phyloP scores from a whole-genome alignment of 2,797 vertebrate species.

The Esox lucius region DNA sequence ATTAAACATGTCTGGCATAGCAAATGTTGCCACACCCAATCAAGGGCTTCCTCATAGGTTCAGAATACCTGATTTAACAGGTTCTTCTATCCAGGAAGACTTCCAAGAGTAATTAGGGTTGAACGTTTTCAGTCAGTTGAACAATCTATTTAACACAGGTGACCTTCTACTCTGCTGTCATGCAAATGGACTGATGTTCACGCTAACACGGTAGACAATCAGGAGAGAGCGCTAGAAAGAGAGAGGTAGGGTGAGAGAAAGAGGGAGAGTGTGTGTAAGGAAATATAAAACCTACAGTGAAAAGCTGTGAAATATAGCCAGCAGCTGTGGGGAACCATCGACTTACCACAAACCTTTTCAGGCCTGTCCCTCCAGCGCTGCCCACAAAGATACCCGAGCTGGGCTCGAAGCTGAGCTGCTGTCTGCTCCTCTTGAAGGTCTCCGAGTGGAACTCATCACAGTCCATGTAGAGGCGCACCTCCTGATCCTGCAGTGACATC shows the following conservation, averaged over 20 bases:
- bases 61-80: no score
- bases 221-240: not conserved
- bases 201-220: not conserved
- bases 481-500: slow-evolving; percentile 74
- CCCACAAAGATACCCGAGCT: slow-evolving; percentile 88
- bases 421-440: slow-evolving; percentile 70
- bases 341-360: slow-evolving; percentile 87
- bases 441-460: slow-evolving; percentile 81
- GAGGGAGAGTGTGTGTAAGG: not conserved
- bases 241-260: not conserved
- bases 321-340: not conserved
- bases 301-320: not conserved
- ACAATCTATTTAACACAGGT: not conserved
- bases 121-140: not conserved
- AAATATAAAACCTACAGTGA: not conserved
- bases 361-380: slow-evolving; percentile 82
- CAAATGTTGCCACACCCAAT: no score
- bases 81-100: no score
- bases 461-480: slow-evolving; percentile 82
- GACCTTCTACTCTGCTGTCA: not conserved
- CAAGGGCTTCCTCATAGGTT: no score
- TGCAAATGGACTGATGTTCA: not conserved
- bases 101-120: no score
- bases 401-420: slow-evolving; percentile 75
- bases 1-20: no score